Evolutionary conservation across 2,797 vertebrate genomes (phyloP).

Genomic region (Percopsis omiscomaycus): DNA sequence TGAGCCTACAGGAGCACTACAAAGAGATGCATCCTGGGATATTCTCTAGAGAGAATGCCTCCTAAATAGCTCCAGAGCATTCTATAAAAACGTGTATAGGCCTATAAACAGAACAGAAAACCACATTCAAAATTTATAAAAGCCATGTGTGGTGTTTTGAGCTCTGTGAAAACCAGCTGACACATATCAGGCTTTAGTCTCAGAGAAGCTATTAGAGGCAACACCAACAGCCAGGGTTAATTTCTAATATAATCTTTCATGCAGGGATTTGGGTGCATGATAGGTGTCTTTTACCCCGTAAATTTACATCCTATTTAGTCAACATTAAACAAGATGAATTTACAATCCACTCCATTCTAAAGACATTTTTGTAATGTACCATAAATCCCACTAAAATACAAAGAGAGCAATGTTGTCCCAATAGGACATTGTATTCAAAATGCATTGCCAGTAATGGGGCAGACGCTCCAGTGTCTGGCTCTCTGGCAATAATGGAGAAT

Average conservation of each 20-base stretch:
- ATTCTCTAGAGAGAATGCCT: slow-evolving; percentile 54
- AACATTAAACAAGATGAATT: slow-evolving; percentile 1
- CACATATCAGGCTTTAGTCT: slow-evolving; percentile 36
- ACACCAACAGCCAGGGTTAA: slow-evolving; percentile 25
- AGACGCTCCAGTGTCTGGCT: slow-evolving; percentile 19
- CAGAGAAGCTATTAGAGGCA: slow-evolving; percentile 28
- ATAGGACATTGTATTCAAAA: slow-evolving; percentile 22
- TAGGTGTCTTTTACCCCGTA: not conserved
- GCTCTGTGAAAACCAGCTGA: slow-evolving; percentile 49
- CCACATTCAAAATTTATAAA: slow-evolving; percentile 68
- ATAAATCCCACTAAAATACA: not conserved
- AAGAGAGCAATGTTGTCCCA: slow-evolving; percentile 21
- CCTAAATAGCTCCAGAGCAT: slow-evolving; percentile 58
- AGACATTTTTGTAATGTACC: not conserved
- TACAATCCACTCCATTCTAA: not conserved
- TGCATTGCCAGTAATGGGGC: slow-evolving; percentile 28
- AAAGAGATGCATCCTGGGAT: slow-evolving; percentile 52
- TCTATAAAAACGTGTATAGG: slow-evolving; percentile 33
- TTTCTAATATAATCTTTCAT: slow-evolving; percentile 5
- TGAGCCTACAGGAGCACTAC: slow-evolving; percentile 45
- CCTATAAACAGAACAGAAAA: slow-evolving; percentile 55
- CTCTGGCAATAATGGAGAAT: slow-evolving; percentile 41
- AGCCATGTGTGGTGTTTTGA: slow-evolving; percentile 45
- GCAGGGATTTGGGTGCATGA: not conserved
- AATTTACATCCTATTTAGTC: not conserved